Evolutionary conservation across 2,888 invertebrate species (phyloP).

Genomic region (Xanthorhoe spadicearia): DNA sequence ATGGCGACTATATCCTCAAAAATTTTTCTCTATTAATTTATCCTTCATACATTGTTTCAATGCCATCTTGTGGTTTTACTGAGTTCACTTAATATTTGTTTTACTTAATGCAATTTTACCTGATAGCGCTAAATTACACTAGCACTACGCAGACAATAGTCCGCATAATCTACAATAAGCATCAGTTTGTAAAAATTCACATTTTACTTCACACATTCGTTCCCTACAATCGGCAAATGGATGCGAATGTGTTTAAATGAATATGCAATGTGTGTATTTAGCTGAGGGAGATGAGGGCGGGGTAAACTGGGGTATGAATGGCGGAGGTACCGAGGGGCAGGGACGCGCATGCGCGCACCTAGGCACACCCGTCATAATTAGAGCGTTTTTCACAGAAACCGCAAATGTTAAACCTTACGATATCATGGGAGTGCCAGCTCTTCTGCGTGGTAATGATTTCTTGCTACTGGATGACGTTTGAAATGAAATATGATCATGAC

Average conservation of each 20-base stretch:
- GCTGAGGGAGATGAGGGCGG: constrained; percentile 46
- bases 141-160: constrained; percentile 4
- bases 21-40: too few species aligned
- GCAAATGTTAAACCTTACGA: constrained; percentile 46
- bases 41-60: not conserved
- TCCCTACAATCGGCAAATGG: constrained; percentile 49
- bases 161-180: constrained; percentile 17
- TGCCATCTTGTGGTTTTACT: not conserved
- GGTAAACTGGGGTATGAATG: constrained; percentile 58
- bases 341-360: constrained; percentile 54
- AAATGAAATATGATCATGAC: too few species aligned
- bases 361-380: constrained; percentile 56
- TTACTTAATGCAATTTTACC: not conserved
- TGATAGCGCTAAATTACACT: constrained; percentile 8
- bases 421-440: constrained; percentile 9
- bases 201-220: constrained; percentile 21
- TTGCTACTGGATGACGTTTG: too few species aligned
- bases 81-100: constrained; percentile 5
- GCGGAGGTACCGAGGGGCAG: constrained; percentile 41
- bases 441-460: constrained; percentile 13
- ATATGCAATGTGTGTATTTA: constrained; percentile 58
- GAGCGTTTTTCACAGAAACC: constrained; percentile 56
- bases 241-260: constrained; percentile 55
- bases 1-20: too few species aligned
- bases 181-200: constrained; percentile 24